phyloP scores from a whole-genome alignment of 2,797 vertebrate genomes.

The Pelochelys cantorii region DNA sequence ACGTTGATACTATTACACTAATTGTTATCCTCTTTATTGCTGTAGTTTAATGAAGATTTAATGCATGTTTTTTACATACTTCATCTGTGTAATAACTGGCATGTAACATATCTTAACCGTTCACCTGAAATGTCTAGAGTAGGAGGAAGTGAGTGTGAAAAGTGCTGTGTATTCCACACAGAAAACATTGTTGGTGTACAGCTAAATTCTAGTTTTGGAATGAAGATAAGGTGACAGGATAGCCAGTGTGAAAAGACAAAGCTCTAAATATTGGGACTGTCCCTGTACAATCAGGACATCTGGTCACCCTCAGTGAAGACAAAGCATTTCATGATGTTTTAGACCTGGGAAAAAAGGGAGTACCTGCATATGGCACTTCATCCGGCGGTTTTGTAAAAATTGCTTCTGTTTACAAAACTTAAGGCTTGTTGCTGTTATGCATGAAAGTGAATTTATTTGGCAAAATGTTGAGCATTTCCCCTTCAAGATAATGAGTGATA shows the following conservation, averaged over 20 bases:
- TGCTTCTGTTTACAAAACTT: not conserved
- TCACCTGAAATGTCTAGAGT: not conserved
- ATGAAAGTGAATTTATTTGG: not conserved
- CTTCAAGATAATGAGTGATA: not conserved
- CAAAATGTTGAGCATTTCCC: not conserved
- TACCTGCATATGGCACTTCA: not conserved
- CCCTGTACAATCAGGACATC: too few relatives aligned
- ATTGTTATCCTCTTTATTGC: not conserved
- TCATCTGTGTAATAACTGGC: not conserved
- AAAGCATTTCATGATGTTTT: not conserved
- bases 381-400: not conserved
- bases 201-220: not conserved
- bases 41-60: not conserved
- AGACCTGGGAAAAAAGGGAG: not conserved
- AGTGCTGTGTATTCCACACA: not conserved
- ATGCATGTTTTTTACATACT: not conserved
- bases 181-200: not conserved
- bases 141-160: not conserved
- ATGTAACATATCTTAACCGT: not conserved
- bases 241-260: too few relatives aligned
- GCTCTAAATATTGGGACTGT: too few relatives aligned
- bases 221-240: not conserved
- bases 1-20: not conserved
- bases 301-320: not conserved
- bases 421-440: not conserved